Evolutionary conservation across 2,797 vertebrate genomes (phyloP).

Genomic region (Rhinophrynus dorsalis): DNA sequence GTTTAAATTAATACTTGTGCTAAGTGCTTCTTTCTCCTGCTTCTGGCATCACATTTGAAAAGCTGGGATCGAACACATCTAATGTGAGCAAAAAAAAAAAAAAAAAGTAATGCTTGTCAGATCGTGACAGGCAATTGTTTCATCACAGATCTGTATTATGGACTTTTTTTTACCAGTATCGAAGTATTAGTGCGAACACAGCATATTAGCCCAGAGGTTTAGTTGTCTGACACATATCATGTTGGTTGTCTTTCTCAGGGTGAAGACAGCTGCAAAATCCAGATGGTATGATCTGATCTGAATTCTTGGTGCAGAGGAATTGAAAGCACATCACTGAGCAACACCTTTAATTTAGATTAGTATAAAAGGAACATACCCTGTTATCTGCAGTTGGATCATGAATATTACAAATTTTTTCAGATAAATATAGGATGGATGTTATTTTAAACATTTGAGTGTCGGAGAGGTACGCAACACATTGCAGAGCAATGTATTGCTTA

Average conservation of each 20-base stretch:
- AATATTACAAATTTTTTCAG: too few species aligned
- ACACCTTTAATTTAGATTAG: neutral
- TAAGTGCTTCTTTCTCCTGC: neutral
- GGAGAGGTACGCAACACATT: too few species aligned
- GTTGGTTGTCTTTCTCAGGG: conserved; percentile 2
- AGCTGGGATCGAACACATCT: neutral
- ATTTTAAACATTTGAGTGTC: too few species aligned
- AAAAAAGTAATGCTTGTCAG: neutral
- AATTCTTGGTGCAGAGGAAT: neutral
- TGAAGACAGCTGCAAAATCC: conserved; percentile 15
- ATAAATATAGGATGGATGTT: too few species aligned
- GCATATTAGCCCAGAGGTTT: conserved; percentile 5
- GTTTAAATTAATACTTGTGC: neutral
- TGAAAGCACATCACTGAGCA: neutral
- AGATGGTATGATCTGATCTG: conserved; percentile 18
- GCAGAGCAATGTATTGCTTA: too few species aligned
- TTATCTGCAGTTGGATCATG: too few species aligned
- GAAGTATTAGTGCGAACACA: conserved; percentile 1
- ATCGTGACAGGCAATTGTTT: conserved; percentile 1
- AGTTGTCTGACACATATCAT: neutral
- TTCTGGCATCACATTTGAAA: neutral
- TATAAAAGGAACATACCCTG: neutral
- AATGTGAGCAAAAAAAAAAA: neutral
- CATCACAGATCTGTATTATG: neutral
- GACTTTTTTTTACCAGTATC: neutral